Percentiles rank a stretch among this genome's conserved stretches.
Evolutionary conservation across 1,140 invertebrate species (phyloP).

Genomic region (Tribolium castaneum): DNA sequence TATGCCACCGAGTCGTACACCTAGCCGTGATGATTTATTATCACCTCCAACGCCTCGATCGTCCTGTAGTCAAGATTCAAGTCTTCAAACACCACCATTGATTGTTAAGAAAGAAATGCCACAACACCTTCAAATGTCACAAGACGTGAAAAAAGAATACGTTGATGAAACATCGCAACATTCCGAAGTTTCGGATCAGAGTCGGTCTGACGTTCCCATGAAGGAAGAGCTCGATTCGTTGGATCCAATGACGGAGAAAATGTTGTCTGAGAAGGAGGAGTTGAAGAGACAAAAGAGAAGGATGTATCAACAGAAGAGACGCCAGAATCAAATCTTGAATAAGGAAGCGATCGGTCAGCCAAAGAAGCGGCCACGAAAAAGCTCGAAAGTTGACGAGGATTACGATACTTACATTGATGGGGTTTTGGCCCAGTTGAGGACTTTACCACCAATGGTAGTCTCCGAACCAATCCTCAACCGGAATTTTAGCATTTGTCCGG

Average conservation of each 20-base stretch:
- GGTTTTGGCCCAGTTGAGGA: constrained; percentile 84
- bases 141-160: constrained; percentile 72
- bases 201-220: constrained; percentile 68
- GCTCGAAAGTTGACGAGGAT: constrained; percentile 89
- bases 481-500: constrained; percentile 83
- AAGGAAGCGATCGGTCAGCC: constrained; percentile 66
- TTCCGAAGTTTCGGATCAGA: constrained; percentile 70
- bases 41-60: constrained; percentile 62
- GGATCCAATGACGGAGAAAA: constrained; percentile 53
- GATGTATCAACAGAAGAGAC: constrained; percentile 85
- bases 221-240: constrained; percentile 68
- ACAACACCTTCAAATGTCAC: constrained; percentile 52
- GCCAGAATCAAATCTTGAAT: constrained; percentile 70
- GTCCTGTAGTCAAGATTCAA: constrained; percentile 61
- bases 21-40: constrained; percentile 62
- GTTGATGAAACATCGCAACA: constrained; percentile 72
- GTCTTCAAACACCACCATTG: constrained; percentile 60
- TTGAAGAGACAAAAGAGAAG: constrained; percentile 83
- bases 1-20: constrained; percentile 58
- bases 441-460: constrained; percentile 86
- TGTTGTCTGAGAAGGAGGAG: constrained; percentile 66
- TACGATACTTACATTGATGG: constrained; percentile 91
- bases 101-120: constrained; percentile 57
- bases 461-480: constrained; percentile 87
- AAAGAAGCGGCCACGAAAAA: constrained; percentile 86